These are phyloP conservation scores for Notodonta dromedarius DNA, from an alignment of 2,888 invertebrate genomes.

Conservation along the genomic window DNA sequence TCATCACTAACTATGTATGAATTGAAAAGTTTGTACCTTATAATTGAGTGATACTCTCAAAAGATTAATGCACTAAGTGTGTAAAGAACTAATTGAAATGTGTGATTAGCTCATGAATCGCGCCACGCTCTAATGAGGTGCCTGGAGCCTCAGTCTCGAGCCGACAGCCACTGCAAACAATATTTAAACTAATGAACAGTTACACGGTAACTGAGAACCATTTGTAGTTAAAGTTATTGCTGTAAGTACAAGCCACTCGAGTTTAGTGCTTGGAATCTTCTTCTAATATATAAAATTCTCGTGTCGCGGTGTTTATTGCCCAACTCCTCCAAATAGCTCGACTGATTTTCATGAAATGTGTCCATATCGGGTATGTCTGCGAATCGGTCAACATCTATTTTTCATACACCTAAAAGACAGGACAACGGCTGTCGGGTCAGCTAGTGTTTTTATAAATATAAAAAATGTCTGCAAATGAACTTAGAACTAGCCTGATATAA, in stretches of 20 bases:
- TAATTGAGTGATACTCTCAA: background rate
- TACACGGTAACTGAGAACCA: conserved; percentile 15
- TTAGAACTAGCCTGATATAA: background rate
- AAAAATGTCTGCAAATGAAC: background rate
- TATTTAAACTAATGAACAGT: conserved; percentile 33
- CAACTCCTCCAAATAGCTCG: too few relatives aligned
- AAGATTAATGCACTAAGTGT: background rate
- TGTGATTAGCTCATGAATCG: conserved; percentile 15
- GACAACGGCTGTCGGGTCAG: too few relatives aligned
- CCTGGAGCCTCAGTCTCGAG: conserved; percentile 33
- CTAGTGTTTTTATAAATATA: too few relatives aligned
- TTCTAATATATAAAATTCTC: too few relatives aligned
- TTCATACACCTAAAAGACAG: too few relatives aligned
- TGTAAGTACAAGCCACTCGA: background rate
- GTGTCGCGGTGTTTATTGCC: too few relatives aligned
- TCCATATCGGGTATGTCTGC: too few relatives aligned
- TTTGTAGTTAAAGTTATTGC: conserved; percentile 7
- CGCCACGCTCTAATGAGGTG: conserved; percentile 17
- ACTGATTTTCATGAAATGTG: too few relatives aligned
- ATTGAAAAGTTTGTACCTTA: background rate
- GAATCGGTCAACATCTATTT: too few relatives aligned
- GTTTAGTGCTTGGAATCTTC: too few relatives aligned
- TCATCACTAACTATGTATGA: too few relatives aligned
- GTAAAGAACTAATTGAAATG: background rate
- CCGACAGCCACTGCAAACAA: conserved; percentile 16